phyloP scores from a whole-genome alignment of 1,140 invertebrate species.

The Phymorhynchus buccinoides region DNA sequence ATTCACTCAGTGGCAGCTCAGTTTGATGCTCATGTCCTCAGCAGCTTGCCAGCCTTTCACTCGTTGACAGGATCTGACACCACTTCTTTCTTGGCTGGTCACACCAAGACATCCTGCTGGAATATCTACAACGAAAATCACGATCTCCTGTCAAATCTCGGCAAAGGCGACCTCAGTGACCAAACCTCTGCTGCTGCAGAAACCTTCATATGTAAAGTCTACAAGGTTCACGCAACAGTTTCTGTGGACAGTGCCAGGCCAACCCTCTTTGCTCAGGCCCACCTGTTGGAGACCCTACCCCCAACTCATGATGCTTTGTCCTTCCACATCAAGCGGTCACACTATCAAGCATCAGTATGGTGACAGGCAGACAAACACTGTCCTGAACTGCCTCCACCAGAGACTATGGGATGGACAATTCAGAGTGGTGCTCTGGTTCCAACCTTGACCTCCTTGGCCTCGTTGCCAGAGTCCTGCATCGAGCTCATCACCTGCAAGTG shows the following conservation, averaged over 20 bases:
- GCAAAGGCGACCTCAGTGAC: not conserved
- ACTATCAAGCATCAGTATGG: not conserved
- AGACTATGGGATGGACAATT: no score
- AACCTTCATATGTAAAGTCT: not conserved
- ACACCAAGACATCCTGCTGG: conserved; percentile 6
- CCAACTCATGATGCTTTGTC: conserved; percentile 11
- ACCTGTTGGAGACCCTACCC: conserved; percentile 3
- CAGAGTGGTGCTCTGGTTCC: no score
- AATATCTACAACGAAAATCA: not conserved
- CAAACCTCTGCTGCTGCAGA: not conserved
- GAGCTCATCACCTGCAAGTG: no score
- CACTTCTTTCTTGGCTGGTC: not conserved
- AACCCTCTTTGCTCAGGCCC: no score
- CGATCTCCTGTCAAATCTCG: not conserved
- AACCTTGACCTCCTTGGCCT: no score
- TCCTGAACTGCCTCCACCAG: conserved; percentile 10
- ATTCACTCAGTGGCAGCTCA: conserved; percentile 2
- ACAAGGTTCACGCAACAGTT: not conserved
- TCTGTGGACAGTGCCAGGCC: not conserved
- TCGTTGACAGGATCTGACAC: conserved; percentile 10
- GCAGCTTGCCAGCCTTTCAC: not conserved
- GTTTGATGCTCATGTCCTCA: not conserved
- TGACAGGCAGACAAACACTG: not conserved
- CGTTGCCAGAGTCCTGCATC: no score
- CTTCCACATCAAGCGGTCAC: conserved; percentile 6